phyloP scores from a whole-genome alignment of 2,113 vertebrate genomes.

The Struthio camelus region DNA sequence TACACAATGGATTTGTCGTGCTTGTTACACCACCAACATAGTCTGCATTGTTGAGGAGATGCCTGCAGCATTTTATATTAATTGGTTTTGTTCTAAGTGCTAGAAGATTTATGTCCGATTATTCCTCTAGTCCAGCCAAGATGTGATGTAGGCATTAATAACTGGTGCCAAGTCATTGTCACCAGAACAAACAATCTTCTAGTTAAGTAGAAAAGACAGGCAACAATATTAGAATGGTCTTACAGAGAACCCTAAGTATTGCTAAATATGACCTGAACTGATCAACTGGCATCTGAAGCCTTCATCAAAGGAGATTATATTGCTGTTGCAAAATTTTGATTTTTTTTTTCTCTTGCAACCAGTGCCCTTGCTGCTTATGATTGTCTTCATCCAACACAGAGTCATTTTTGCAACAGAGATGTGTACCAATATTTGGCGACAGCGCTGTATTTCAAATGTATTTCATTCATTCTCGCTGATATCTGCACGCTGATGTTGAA shows the following conservation, averaged over 20 bases:
- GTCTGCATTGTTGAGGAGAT: neutral
- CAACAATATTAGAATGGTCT: neutral
- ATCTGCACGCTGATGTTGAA: neutral
- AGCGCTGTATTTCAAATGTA: neutral
- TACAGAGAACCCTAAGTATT: neutral
- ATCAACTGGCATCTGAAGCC: neutral
- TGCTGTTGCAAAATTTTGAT: neutral
- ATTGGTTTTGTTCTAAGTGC: neutral
- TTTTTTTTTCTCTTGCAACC: neutral
- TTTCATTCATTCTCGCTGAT: neutral
- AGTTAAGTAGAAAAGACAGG: neutral
- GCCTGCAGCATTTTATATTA: neutral
- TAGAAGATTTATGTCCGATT: neutral
- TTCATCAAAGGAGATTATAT: neutral
- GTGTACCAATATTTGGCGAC: neutral
- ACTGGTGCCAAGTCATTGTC: neutral
- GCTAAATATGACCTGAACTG: neutral
- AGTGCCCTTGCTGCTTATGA: neutral
- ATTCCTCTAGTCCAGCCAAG: neutral
- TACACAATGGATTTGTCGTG: neutral
- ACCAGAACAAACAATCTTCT: neutral
- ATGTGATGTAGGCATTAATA: neutral
- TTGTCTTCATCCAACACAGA: neutral
- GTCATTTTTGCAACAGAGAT: neutral
- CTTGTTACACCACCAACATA: neutral